Evolutionary conservation across 2,888 invertebrate species (phyloP).

Genomic region (Tubulanus polymorphus): DNA sequence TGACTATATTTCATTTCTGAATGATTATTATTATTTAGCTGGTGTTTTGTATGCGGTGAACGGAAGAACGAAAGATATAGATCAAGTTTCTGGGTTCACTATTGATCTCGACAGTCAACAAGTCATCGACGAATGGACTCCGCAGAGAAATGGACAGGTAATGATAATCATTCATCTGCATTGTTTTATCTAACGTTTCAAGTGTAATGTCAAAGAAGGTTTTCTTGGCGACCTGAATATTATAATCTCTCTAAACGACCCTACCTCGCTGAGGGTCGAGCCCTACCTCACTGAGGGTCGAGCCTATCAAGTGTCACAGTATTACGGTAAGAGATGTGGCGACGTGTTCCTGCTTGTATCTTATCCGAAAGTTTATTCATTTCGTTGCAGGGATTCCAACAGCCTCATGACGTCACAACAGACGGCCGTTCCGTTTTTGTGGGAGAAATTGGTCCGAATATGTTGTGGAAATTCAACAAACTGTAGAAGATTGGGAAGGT

Average conservation of each 20-base stretch:
- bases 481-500: no score
- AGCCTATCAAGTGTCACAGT: not conserved
- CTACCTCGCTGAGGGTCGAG: no score
- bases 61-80: slow-evolving; percentile 58
- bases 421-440: slow-evolving; percentile 68
- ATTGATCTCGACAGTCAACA: slow-evolving; percentile 59
- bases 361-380: slow-evolving; percentile 43
- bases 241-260: not conserved
- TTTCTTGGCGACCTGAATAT: no score
- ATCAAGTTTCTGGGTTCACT: slow-evolving; percentile 67
- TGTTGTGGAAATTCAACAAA: slow-evolving; percentile 64
- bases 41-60: slow-evolving; percentile 73
- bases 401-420: slow-evolving; percentile 77
- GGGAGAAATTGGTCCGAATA: slow-evolving; percentile 69
- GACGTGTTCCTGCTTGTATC: no score
- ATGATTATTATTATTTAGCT: slow-evolving; percentile 52
- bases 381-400: slow-evolving; percentile 57
- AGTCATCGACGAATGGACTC: slow-evolving; percentile 32
- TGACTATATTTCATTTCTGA: no score
- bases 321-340: not conserved
- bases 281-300: no score
- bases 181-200: no score
- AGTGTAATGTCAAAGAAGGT: no score
- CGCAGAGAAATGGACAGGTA: slow-evolving; percentile 1
- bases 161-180: not conserved